Conservation (phyloP, 2,113 vertebrate species). For the Python bivittatus region DNA sequence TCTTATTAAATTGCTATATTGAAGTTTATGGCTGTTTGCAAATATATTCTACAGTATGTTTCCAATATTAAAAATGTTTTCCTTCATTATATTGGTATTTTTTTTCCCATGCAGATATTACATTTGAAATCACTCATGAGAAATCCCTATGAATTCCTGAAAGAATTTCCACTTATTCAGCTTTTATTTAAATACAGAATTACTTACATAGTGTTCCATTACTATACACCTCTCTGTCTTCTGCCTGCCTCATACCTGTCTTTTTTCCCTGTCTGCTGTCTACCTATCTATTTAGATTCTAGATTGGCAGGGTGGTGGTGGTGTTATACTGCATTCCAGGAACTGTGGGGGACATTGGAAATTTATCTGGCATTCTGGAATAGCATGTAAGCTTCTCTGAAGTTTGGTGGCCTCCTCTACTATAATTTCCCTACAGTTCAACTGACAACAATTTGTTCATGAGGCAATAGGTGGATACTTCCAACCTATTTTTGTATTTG, state of each 20-base stretch:
- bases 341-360: too few relatives aligned
- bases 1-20: neutral
- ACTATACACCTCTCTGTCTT: neutral
- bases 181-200: neutral
- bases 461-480: neutral
- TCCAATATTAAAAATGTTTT: neutral
- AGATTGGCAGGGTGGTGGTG: neutral
- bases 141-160: neutral
- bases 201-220: neutral
- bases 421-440: neutral
- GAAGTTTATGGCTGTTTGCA: neutral
- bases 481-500: neutral
- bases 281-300: neutral
- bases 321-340: neutral
- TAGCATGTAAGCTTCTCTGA: too few relatives aligned
- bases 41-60: neutral
- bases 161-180: neutral
- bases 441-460: neutral
- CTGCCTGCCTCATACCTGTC: neutral
- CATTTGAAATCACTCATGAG: neutral
- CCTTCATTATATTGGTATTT: neutral
- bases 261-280: neutral
- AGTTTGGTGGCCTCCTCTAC: too few relatives aligned
- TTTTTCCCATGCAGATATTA: neutral
- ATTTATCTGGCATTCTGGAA: too few relatives aligned